Base-by-base conservation (phyloP, 2,113 vertebrate genomes). In the Rissa tridactyla region DNA sequence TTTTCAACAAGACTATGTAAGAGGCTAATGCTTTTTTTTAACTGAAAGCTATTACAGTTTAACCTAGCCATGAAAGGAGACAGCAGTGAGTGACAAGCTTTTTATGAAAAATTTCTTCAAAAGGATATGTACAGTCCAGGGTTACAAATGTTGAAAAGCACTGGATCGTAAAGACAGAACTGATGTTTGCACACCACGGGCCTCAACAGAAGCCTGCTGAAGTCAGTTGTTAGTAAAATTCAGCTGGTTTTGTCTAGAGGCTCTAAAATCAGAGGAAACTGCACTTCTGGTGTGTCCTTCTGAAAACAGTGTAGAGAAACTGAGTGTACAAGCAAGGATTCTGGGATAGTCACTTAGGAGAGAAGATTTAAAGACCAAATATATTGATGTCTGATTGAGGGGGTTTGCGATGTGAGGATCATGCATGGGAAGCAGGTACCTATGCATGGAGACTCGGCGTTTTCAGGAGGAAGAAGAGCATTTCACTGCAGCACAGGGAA, bases 361-460 rank as follows among this genome's bases (percentile, higher is more conserved):
- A 70, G 64, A 94, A 72, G 52, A 26, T 44, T 36, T 86, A 68
- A 78, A 64, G 38, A 47, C n/a, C 8, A 13, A 38, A 5, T 38
- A 34, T 47, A 44, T 12, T 77, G 26, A 26, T 38, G 26, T 82
- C 47, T 91, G 47, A 55, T 27, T 0, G 1, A 13, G 32, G 0
- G 1, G 3, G 3, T 1, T 18, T 72, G 55, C 29, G 6, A 8
- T 52, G 19, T 2, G 6, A 83, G 25, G 13, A 38, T 55, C 32
- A 5, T 55, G 9, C 7, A 10, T 10, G 19, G 19, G 66, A 73
- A 73, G 14, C 8, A 20, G 9, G 4, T 20, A 30, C 8, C 10
- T 42, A 2, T 25, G 17, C 71, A 22, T 23, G n/a, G 66, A 85
- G 27, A 73, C 30, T 36, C 40, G 44, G 23, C 30, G 20, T 51